These are phyloP conservation scores for Gorilla gorilla DNA, from an alignment of 2,113 vertebrate species.

Conservation along the genomic window DNA sequence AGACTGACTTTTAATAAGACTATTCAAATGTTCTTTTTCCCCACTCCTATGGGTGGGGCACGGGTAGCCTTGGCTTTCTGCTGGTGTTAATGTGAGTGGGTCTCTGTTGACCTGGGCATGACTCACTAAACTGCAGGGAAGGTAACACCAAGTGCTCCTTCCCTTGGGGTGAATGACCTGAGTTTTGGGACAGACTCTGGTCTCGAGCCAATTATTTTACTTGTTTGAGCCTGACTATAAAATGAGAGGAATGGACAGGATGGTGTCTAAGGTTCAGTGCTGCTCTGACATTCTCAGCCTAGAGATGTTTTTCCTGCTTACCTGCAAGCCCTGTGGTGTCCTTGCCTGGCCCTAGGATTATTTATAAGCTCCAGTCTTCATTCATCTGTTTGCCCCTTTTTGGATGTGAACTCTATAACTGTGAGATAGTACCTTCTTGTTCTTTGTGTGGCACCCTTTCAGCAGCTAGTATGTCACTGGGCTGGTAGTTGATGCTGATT, in stretches of 20 bases:
- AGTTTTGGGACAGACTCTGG: background rate
- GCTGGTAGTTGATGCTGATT: background rate
- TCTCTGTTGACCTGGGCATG: background rate
- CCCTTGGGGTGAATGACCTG: background rate
- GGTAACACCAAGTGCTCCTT: background rate
- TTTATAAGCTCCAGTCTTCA: background rate
- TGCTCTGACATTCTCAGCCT: background rate
- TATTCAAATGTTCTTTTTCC: rapidly evolving
- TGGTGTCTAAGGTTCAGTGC: background rate
- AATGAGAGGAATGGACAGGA: background rate
- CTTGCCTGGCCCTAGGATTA: background rate
- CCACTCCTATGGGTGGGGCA: no score
- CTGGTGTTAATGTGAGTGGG: no score
- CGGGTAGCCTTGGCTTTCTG: background rate
- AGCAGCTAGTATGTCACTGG: background rate
- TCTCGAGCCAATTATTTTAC: background rate
- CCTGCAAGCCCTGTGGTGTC: background rate
- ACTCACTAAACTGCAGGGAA: background rate
- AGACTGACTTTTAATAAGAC: background rate
- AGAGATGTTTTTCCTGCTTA: background rate
- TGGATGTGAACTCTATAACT: background rate
- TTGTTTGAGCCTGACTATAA: background rate
- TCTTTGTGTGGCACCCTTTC: background rate
- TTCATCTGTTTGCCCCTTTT: background rate
- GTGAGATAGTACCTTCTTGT: background rate